A percentile compares a stretch with the other conserved stretches of the same genome.
Evolutionary conservation across 2,113 vertebrate species (phyloP).

Genomic region (Verasper variegatus): DNA sequence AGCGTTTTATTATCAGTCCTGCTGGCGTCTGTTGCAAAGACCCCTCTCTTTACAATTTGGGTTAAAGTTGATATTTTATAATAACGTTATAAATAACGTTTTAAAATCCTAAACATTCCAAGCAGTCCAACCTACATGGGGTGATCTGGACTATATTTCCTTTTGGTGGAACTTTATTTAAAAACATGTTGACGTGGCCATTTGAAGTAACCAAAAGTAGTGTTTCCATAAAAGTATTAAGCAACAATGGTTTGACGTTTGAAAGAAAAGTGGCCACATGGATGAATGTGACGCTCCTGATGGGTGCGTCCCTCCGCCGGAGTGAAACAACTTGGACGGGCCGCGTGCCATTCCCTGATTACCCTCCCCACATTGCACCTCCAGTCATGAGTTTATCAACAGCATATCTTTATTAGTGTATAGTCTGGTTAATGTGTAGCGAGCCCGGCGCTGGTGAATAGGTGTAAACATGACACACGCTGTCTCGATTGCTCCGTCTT

Average conservation of each 20-base stretch:
- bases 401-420: constrained; percentile 91
- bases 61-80: neutral
- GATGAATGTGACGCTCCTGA: too few relatives aligned
- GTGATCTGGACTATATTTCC: neutral
- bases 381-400: constrained; percentile 83
- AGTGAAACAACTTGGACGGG: constrained; percentile 37
- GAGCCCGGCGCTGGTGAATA: constrained; percentile 86
- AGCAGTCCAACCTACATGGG: neutral
- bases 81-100: too few relatives aligned
- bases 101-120: neutral
- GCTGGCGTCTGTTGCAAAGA: neutral
- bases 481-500: constrained; percentile 88
- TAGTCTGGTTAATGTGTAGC: constrained; percentile 97
- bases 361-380: constrained; percentile 59
- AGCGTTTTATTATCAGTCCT: neutral
- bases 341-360: constrained; percentile 61
- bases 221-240: too few relatives aligned
- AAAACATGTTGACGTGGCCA: too few relatives aligned
- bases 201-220: neutral
- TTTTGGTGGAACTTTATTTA: neutral
- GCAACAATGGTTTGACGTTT: too few relatives aligned
- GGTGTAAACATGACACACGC: constrained; percentile 87
- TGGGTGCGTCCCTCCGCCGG: constrained; percentile 24
- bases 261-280: too few relatives aligned
- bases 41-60: neutral